These are phyloP conservation scores for Meloidogyne chitwoodi DNA, from an alignment of 1,140 invertebrate species.

Conservation along the genomic window DNA sequence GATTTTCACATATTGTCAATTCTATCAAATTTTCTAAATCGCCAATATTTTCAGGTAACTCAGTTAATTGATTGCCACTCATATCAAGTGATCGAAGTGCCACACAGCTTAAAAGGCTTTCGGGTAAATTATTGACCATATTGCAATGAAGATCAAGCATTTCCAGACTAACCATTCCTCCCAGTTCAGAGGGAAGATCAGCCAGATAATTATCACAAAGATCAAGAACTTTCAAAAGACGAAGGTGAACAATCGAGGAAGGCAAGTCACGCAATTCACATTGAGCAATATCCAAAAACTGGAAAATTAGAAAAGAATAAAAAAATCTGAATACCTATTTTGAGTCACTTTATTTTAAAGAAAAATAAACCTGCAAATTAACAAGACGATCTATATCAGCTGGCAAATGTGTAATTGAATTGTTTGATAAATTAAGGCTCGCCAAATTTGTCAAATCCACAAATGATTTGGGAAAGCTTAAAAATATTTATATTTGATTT, in stretches of 20 bases:
- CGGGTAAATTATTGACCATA: constrained; percentile 79
- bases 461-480: constrained; percentile 78
- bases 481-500: background rate
- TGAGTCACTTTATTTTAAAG: background rate
- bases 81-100: constrained; percentile 72
- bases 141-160: constrained; percentile 97
- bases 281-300: constrained; percentile 85
- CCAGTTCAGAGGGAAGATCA: constrained; percentile 85
- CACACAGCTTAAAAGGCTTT: constrained; percentile 79
- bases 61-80: constrained; percentile 80
- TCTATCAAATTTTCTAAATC: constrained; percentile 86
- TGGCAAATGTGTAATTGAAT: constrained; percentile 87
- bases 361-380: constrained; percentile 68
- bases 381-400: constrained; percentile 87
- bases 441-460: constrained; percentile 86
- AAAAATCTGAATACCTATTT: background rate
- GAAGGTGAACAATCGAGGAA: constrained; percentile 77
- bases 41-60: constrained; percentile 84
- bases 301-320: background rate
- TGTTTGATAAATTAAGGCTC: constrained; percentile 89
- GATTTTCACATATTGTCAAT: constrained; percentile 90
- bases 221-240: constrained; percentile 85
- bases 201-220: constrained; percentile 96
- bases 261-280: constrained; percentile 89
- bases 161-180: constrained; percentile 81